A percentile compares a stretch with the other conserved stretches of the same genome.
Conservation (phyloP, 2,797 vertebrate genomes). For the Falco cherrug region DNA sequence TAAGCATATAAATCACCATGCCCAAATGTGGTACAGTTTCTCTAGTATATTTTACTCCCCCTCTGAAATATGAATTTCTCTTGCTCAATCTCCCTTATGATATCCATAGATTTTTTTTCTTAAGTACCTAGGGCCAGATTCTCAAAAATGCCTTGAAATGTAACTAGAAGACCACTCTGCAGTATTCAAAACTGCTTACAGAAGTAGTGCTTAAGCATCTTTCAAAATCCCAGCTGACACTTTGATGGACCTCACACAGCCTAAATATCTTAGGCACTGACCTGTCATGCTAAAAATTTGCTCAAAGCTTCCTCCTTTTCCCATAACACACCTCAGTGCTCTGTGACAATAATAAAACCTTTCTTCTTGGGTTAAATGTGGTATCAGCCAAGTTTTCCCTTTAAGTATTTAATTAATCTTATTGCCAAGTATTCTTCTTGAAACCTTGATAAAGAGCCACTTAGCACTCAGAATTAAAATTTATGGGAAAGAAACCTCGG, state of each 20-base stretch:
- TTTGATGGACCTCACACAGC: not conserved
- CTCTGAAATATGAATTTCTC: not conserved
- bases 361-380: constrained; percentile 32
- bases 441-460: constrained; percentile 64
- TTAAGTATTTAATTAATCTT: constrained; percentile 61
- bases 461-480: constrained; percentile 50
- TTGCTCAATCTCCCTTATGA: not conserved
- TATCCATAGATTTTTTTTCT: not conserved
- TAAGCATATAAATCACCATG: constrained; percentile 49
- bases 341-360: constrained; percentile 3
- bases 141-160: not conserved
- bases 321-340: not conserved
- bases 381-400: constrained; percentile 29
- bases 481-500: not conserved
- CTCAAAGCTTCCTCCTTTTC: not conserved
- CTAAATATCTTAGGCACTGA: not conserved
- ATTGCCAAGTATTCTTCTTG: constrained; percentile 56
- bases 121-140: not conserved
- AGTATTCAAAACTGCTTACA: not conserved
- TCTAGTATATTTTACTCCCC: constrained; percentile 6
- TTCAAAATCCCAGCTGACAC: not conserved
- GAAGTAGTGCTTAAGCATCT: not conserved
- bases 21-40: not conserved
- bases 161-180: not conserved
- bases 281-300: not conserved